phyloP scores from a whole-genome alignment of 2,113 vertebrate species.

The Cacatua alba region DNA sequence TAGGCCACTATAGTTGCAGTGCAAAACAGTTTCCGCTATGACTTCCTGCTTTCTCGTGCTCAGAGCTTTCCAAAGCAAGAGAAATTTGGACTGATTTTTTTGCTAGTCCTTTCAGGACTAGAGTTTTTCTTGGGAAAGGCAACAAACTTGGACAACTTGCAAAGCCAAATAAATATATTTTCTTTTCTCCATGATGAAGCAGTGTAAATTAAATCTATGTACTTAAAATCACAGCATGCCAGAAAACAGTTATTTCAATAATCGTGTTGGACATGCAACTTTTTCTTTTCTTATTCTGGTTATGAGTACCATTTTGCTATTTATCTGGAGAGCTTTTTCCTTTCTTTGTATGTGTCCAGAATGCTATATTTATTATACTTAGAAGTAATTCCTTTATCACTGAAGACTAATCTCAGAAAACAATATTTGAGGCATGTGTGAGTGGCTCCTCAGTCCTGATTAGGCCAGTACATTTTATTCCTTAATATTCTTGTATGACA shows the following conservation, averaged over 20 bases:
- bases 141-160: not conserved
- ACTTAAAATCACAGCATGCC: not conserved
- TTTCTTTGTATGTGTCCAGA: not conserved
- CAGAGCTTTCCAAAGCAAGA: constrained; percentile 6
- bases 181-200: not conserved
- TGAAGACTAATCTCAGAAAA: not conserved
- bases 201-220: not conserved
- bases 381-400: not conserved
- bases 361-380: not conserved
- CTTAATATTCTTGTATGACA: not conserved
- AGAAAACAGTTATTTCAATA: not conserved
- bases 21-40: constrained; percentile 61
- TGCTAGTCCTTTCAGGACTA: not conserved
- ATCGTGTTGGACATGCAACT: accelerated
- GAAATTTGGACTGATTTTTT: constrained; percentile 15
- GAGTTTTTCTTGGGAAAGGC: not conserved
- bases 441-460: not conserved
- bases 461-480: not conserved
- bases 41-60: not conserved
- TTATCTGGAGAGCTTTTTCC: not conserved
- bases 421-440: not conserved
- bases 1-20: constrained; percentile 40
- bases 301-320: not conserved
- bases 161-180: not conserved
- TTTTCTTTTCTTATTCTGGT: not conserved